Evolutionary conservation across 2,113 vertebrate species (phyloP).

Genomic region (Burhinus bistriatus): DNA sequence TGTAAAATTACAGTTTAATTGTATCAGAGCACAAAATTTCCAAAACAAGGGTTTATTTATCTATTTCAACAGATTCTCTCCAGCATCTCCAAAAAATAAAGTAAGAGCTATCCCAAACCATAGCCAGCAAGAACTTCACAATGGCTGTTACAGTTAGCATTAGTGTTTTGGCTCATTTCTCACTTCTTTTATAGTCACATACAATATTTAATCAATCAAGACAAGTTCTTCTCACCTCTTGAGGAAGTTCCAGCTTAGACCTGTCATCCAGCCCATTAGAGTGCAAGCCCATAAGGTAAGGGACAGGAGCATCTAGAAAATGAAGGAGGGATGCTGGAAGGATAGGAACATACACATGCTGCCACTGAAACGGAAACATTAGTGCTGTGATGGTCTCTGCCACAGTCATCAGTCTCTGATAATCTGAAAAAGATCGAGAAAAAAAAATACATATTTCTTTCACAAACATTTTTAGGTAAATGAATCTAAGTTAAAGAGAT

Average conservation of each 20-base stretch:
- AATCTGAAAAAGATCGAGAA: constrained; percentile 74
- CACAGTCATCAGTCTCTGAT: constrained; percentile 88
- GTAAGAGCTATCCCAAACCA: neutral
- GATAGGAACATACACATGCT: constrained; percentile 86
- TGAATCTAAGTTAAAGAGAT: neutral
- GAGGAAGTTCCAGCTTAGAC: constrained; percentile 89
- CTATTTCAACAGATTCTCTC: neutral
- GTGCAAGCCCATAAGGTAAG: constrained; percentile 87
- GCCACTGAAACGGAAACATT: constrained; percentile 88
- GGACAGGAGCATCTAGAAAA: constrained; percentile 86
- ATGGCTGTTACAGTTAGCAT: neutral
- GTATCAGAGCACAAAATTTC: neutral
- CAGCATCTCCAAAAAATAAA: neutral
- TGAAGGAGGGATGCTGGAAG: constrained; percentile 86
- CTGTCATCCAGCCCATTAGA: constrained; percentile 85
- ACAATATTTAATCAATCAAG: neutral
- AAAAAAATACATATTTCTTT: neutral
- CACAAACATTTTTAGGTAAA: neutral
- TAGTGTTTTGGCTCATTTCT: neutral
- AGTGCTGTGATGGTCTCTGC: constrained; percentile 86
- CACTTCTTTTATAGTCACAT: neutral
- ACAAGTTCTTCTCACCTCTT: constrained; percentile 81
- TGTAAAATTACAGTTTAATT: neutral
- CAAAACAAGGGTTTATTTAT: neutral
- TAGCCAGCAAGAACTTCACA: neutral